These are phyloP conservation scores for Sylvilagus bachmani DNA, from an alignment of 2,113 vertebrate genomes.

Conservation along the genomic window DNA sequence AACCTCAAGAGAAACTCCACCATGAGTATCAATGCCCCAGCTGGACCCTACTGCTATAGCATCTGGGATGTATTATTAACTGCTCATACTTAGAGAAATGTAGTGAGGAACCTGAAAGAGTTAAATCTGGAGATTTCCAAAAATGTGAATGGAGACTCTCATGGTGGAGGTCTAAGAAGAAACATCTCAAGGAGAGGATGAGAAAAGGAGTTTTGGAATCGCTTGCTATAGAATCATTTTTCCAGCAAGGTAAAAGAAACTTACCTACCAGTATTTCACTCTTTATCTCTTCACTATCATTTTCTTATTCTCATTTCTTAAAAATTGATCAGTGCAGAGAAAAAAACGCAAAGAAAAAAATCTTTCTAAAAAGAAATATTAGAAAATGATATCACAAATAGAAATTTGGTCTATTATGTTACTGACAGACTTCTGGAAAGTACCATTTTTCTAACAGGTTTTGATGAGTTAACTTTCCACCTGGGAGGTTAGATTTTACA, in stretches of 20 bases:
- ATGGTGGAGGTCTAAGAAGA: background rate
- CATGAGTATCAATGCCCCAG: background rate
- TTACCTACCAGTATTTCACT: background rate
- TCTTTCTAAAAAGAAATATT: background rate
- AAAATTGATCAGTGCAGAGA: background rate
- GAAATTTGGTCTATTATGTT: background rate
- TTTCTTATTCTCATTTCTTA: background rate
- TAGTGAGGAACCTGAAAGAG: background rate
- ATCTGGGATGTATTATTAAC: background rate
- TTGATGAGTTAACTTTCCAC: background rate
- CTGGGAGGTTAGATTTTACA: background rate
- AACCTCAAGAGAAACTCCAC: background rate
- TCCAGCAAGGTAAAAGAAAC: background rate
- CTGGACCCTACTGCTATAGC: background rate
- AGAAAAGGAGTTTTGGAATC: background rate
- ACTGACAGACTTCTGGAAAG: background rate
- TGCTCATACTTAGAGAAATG: background rate
- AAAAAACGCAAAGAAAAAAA: background rate
- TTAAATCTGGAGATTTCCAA: background rate
- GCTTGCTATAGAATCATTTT: background rate
- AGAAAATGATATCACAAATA: conserved; percentile 1
- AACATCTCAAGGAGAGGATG: background rate
- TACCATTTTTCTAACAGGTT: conserved; percentile 6
- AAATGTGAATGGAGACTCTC: background rate
- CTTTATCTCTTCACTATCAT: accelerated